Percentiles rank a stretch among this genome's conserved stretches.
Conservation (phyloP, 2,797 vertebrate genomes). For the Taenioides sp. region DNA sequence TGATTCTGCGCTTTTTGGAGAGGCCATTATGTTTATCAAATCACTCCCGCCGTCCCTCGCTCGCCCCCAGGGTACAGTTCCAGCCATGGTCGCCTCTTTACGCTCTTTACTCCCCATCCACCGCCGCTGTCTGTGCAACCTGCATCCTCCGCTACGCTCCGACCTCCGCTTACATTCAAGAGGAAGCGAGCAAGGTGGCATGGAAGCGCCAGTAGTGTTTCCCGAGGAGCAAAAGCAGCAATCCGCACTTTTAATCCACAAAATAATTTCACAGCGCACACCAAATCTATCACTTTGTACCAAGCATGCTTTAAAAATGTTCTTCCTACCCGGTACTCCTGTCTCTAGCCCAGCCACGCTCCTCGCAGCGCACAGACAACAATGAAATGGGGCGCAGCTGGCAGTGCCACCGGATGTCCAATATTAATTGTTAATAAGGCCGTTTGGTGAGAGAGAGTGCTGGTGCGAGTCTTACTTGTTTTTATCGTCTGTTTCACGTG, state of each 20-base stretch:
- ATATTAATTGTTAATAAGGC: constrained; percentile 69
- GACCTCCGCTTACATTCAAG: neutral
- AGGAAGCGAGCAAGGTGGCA: constrained; percentile 41
- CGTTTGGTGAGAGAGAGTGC: constrained; percentile 36
- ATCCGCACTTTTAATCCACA: constrained; percentile 2
- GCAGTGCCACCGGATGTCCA: constrained; percentile 75
- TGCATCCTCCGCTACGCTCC: constrained; percentile 1
- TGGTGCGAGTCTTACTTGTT: neutral
- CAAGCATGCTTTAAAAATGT: neutral
- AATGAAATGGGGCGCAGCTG: constrained; percentile 75
- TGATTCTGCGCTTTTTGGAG: constrained; percentile 5
- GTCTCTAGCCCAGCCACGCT: constrained; percentile 45
- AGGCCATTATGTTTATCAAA: constrained; percentile 1
- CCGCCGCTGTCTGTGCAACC: constrained; percentile 13
- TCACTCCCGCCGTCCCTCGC: neutral
- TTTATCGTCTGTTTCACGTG: neutral
- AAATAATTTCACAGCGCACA: neutral
- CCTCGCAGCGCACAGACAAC: constrained; percentile 59
- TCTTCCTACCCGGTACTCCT: neutral
- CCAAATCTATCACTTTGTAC: neutral
- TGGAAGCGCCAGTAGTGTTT: constrained; percentile 42
- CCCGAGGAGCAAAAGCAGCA: constrained; percentile 47
- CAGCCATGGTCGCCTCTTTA: neutral
- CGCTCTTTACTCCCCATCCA: neutral
- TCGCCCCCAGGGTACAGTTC: neutral